Percentiles rank a stretch among this genome's conserved stretches.
These are phyloP conservation scores for Sorex maritimensis DNA, from an alignment of 2,797 vertebrate genomes.

Conservation along the genomic window DNA sequence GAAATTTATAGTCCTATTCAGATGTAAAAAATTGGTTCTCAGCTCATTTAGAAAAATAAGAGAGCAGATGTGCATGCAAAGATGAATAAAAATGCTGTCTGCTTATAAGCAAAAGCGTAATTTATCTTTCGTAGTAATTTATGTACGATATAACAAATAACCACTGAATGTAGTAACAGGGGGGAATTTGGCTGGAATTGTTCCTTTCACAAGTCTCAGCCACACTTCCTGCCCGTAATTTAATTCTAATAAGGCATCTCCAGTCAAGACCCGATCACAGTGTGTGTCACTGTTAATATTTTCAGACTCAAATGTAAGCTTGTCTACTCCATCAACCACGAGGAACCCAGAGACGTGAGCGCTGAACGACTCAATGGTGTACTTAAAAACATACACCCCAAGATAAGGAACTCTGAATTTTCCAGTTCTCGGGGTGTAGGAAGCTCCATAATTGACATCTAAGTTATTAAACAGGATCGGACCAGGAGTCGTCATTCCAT, in stretches of 20 bases:
- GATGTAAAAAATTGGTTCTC: constrained; percentile 50
- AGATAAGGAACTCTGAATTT: constrained; percentile 92
- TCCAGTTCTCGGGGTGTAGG: constrained; percentile 91
- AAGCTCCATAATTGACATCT: constrained; percentile 92
- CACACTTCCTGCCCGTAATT: constrained; percentile 94
- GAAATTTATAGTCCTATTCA: background rate
- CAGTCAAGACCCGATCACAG: constrained; percentile 89
- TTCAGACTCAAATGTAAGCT: constrained; percentile 91
- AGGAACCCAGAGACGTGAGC: constrained; percentile 91
- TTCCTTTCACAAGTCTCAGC: constrained; percentile 90
- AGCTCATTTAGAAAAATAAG: constrained; percentile 38
- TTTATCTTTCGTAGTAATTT: constrained; percentile 58
- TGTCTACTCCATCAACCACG: constrained; percentile 92
- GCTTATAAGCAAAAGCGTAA: background rate
- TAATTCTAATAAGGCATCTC: constrained; percentile 92
- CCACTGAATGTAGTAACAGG: constrained; percentile 92
- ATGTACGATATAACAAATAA: constrained; percentile 93
- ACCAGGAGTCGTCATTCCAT: constrained; percentile 91
- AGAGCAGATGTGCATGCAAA: constrained; percentile 63
- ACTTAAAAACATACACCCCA: constrained; percentile 93
- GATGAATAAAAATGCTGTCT: constrained; percentile 3
- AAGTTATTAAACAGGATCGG: constrained; percentile 93
- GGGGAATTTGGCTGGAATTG: constrained; percentile 91
- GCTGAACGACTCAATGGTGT: constrained; percentile 91
- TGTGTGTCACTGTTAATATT: constrained; percentile 86